These are phyloP conservation scores for Lagopus muta DNA, from an alignment of 2,113 vertebrate genomes.

Conservation along the genomic window DNA sequence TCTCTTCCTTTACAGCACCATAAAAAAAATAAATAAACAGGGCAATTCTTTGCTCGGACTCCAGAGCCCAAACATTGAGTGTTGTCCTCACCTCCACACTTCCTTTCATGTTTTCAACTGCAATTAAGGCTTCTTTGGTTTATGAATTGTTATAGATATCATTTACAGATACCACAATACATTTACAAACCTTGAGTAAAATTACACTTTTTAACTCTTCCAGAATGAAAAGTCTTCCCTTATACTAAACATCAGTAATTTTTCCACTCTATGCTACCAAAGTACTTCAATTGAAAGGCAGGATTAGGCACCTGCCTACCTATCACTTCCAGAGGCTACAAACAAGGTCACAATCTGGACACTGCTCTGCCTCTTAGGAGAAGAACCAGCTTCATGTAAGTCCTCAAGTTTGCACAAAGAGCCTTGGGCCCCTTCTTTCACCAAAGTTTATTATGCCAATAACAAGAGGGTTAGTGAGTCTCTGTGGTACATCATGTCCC, in stretches of 20 bases:
- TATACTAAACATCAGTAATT: background rate
- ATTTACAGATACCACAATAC: background rate
- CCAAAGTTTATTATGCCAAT: background rate
- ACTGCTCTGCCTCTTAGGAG: fast-evolving
- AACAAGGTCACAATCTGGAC: background rate
- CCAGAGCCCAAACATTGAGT: background rate
- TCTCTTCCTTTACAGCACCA: background rate
- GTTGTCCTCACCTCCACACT: fast-evolving
- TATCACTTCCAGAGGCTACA: background rate
- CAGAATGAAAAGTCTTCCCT: background rate
- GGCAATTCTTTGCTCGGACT: background rate
- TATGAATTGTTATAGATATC: background rate
- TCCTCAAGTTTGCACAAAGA: background rate
- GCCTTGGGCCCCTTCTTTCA: background rate
- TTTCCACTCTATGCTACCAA: background rate
- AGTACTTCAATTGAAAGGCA: background rate
- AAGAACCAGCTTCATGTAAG: background rate
- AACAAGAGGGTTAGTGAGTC: background rate
- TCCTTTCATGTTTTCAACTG: background rate
- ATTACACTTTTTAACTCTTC: fast-evolving
- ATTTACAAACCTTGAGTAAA: background rate
- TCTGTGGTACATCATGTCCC: background rate
- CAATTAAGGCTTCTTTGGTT: background rate
- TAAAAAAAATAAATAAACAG: background rate
- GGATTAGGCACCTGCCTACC: background rate